Evolutionary conservation across 2,797 vertebrate species (phyloP), one percentile per base, ranked within the genome.

Genomic region (Mormyrops attenuatus): DNA sequence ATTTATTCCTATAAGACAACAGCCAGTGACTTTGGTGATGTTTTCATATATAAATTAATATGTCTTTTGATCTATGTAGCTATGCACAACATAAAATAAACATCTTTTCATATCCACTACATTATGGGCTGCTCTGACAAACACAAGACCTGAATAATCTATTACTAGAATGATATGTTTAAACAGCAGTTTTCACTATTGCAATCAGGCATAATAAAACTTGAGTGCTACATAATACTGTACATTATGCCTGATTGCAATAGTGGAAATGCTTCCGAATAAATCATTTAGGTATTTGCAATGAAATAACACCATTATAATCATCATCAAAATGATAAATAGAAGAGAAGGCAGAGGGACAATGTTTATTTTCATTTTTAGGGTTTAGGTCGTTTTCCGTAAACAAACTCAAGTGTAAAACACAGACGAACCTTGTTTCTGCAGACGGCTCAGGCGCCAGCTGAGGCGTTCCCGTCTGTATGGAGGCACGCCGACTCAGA

Each of bases 251-350:
- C 82, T 57, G 85, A 57, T 57, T 87, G 52, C 52, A 60, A 87
- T 60, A 38, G 52, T 60, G 53, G 53, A 87, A 53, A 60, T 60
- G 53, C 85, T 60, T 13, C 8, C 6, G 30, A 41, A 87, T 87
- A 55, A 87, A 87, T 87, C 85, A 87, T 87, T 87, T 87, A 57
- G 53, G 52, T 87, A 60, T 57, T 87, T 57, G 85, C 85, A 8
- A 55, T 87, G 53, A 87, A 60, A 87, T 11, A 60, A 44, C 50
- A 41, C 53, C 85, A 87, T 87, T 87, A 87, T 60, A 57, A 87
- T 87, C 57, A 87, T 60, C 52, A 38, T 57, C 85, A 60, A 87
- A 60, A 87, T 87, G 85, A 87, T 57, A 87, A 87, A 87, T 60
- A 87, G 85, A 38, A n/a, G 26, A 87, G 52, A 55, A 17, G 17